Evolutionary conservation across 1,140 invertebrate species (phyloP).

Genomic region (Sitophilus oryzae): DNA sequence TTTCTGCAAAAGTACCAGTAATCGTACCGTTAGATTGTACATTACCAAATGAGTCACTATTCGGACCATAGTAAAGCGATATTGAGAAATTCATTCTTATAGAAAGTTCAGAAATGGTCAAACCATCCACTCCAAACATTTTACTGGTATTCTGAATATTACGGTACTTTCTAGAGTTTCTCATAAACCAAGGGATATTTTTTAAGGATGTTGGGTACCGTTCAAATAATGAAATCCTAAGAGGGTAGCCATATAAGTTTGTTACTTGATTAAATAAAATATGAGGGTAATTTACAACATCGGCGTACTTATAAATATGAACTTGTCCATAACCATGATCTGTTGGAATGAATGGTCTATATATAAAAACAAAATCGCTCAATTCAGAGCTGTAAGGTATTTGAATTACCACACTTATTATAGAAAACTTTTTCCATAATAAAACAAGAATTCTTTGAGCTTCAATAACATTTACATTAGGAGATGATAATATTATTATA

Average conservation of each 20-base stretch:
- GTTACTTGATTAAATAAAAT: conserved; percentile 8
- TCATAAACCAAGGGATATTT: not conserved
- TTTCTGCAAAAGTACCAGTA: conserved; percentile 9
- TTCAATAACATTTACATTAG: not conserved
- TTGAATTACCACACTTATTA: conserved; percentile 9
- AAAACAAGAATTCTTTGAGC: conserved; percentile 9
- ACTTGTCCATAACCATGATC: conserved; percentile 1
- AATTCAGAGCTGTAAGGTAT: conserved; percentile 3
- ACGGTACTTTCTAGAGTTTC: conserved; percentile 1
- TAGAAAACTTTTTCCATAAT: conserved; percentile 22
- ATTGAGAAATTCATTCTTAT: conserved; percentile 19
- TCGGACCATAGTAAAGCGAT: not conserved
- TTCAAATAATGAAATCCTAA: conserved; percentile 14
- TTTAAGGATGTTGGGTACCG: conserved; percentile 8
- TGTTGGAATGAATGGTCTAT: conserved; percentile 11
- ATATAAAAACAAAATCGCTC: conserved; percentile 9
- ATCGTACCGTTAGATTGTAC: conserved; percentile 1
- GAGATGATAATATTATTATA: conserved; percentile 11
- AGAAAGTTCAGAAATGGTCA: conserved; percentile 7
- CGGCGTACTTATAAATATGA: not conserved
- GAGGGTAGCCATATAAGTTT: conserved; percentile 14
- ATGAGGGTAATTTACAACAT: conserved; percentile 2
- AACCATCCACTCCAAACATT: conserved; percentile 18
- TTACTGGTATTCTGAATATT: conserved; percentile 9
- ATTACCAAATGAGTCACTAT: conserved; percentile 9